Evolutionary conservation across 2,888 invertebrate species (phyloP).

Genomic region (Acrocyrtus sp.): DNA sequence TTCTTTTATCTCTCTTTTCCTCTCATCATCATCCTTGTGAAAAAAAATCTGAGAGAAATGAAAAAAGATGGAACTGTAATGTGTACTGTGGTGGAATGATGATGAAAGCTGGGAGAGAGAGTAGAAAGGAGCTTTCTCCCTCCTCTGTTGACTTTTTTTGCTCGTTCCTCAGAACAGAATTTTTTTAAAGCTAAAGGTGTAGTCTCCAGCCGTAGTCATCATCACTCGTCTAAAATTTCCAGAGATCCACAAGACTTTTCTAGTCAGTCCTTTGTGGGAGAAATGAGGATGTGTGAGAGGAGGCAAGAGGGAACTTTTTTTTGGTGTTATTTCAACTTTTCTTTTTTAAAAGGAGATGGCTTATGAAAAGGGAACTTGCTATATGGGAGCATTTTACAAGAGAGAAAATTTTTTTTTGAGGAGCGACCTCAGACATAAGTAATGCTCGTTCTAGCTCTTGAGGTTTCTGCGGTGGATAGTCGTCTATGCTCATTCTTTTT

Average conservation of each 20-base stretch:
- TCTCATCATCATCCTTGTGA: constrained; percentile 6
- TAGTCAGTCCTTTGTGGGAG: constrained; percentile 6
- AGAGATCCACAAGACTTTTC: not conserved
- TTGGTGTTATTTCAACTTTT: too few species aligned
- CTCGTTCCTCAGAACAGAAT: not conserved
- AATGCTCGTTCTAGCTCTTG: too few species aligned
- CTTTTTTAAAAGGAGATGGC: too few species aligned
- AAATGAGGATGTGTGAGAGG: constrained; percentile 13
- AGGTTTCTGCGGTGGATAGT: too few species aligned
- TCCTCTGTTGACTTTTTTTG: constrained; percentile 7
- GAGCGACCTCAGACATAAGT: too few species aligned
- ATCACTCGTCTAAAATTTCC: not conserved
- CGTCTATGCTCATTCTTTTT: too few species aligned
- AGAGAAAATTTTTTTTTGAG: too few species aligned
- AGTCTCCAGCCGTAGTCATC: constrained; percentile 4
- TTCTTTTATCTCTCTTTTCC: not conserved
- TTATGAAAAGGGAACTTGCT: too few species aligned
- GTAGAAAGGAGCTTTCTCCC: not conserved
- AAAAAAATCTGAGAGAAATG: not conserved
- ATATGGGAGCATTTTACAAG: too few species aligned
- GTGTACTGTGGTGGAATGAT: constrained; percentile 14
- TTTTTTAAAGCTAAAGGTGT: not conserved
- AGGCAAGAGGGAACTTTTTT: not conserved
- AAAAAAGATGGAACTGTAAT: not conserved
- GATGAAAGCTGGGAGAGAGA: not conserved